Percentiles rank a stretch among this genome's conserved stretches.
Evolutionary conservation across 2,797 vertebrate species (phyloP).

Genomic region (Rhabdophis nuchalis): DNA sequence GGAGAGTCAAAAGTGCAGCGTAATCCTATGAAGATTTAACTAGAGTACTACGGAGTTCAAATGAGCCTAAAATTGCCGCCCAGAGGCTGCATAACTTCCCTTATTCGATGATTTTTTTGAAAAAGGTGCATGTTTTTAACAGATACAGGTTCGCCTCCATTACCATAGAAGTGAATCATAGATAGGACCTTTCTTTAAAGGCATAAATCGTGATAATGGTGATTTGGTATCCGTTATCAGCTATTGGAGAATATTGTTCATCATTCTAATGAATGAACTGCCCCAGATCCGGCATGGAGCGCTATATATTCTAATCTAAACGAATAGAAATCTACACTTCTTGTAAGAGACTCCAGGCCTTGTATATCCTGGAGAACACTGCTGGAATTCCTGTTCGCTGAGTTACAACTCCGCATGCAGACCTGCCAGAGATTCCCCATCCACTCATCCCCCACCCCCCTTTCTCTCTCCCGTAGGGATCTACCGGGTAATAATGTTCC

Average conservation of each 20-base stretch:
- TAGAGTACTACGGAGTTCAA: not conserved
- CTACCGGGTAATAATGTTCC: not conserved
- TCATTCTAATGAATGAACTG: not conserved
- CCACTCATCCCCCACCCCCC: not conserved
- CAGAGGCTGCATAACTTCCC: not conserved
- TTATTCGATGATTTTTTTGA: not conserved
- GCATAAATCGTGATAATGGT: not conserved
- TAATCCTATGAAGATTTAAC: not conserved
- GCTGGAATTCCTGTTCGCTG: not conserved
- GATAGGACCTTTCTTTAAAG: not conserved
- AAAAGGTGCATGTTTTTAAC: not conserved
- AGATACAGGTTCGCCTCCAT: not conserved
- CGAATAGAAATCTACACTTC: not conserved
- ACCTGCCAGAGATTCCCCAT: not conserved
- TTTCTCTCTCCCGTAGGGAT: not conserved
- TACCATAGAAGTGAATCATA: not conserved
- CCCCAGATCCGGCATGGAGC: not conserved
- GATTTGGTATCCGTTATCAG: not conserved
- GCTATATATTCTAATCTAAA: not conserved
- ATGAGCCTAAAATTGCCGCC: not conserved
- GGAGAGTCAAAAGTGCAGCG: not conserved
- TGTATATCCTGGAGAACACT: not conserved
- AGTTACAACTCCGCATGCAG: not conserved
- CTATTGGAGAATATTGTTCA: not conserved
- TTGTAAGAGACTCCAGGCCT: not conserved